Percentiles rank a stretch among this genome's conserved stretches.
Conservation (phyloP, 1,140 invertebrate genomes). For the Saccostrea echinata region DNA sequence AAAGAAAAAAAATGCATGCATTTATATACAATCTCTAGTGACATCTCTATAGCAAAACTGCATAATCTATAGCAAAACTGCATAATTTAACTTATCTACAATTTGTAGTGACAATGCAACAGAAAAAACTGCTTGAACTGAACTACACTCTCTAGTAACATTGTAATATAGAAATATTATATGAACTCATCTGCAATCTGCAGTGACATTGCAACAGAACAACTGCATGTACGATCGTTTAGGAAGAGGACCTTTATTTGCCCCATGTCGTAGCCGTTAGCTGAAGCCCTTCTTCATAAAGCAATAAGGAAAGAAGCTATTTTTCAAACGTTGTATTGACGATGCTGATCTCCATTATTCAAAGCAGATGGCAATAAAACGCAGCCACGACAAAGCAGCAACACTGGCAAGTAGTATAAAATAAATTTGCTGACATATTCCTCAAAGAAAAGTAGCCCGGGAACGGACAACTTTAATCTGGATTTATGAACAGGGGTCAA, state of each 20-base stretch:
- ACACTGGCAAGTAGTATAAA: slow-evolving; percentile 46
- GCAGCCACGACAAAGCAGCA: slow-evolving; percentile 35
- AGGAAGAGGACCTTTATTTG: not conserved
- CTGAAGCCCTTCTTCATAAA: not conserved
- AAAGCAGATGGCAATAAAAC: slow-evolving; percentile 52
- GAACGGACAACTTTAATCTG: slow-evolving; percentile 51
- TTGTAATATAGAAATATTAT: too few species aligned
- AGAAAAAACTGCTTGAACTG: too few species aligned
- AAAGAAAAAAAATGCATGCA: too few species aligned
- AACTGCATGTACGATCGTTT: too few species aligned
- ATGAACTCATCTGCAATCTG: too few species aligned
- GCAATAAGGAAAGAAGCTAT: slow-evolving; percentile 13
- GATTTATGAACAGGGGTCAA: slow-evolving; percentile 58
- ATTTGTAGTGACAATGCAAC: too few species aligned
- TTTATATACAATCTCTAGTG: too few species aligned
- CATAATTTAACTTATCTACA: too few species aligned
- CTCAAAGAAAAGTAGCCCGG: slow-evolving; percentile 42
- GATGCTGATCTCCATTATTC: slow-evolving; percentile 42
- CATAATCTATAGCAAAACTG: too few species aligned
- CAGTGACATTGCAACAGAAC: too few species aligned
- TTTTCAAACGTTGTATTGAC: slow-evolving; percentile 27
- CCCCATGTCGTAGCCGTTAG: not conserved
- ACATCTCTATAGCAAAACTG: too few species aligned
- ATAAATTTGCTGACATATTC: slow-evolving; percentile 56
- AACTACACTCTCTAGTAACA: too few species aligned